Base-by-base conservation (phyloP, 2,797 vertebrate species). In the Sciurus carolinensis region DNA sequence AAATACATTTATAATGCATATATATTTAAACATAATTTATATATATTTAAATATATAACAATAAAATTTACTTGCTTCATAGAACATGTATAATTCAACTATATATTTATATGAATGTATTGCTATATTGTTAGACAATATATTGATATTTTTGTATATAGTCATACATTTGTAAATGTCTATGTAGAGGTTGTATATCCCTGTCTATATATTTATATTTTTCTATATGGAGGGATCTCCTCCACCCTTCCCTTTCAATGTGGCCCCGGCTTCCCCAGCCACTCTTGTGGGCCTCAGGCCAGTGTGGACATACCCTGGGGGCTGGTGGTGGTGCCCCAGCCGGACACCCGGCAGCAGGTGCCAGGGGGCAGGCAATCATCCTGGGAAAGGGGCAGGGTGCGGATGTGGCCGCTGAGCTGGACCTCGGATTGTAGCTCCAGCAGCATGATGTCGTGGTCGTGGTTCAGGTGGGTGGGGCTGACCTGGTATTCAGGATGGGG, bases 251-350 rank as follows among this genome's bases (percentile, higher is more conserved):
- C 50, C 62, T 39, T 76, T 79, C 14, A 3, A 12, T 3, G 44
- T 69, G n/a, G 44, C 50, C 33, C 24, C 30, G 0, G 7, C 44
- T 42, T 83, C 76, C 89, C 36, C 24, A 5, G n/a, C 7, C n/a
- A 7, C 7, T 26, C 73, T 33, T 39, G 13, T 20, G 72, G 26
- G 66, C 11, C 42, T 14, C 76, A 4, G 13, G 59, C 28, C 2
- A 11, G 6, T 0, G 15, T 15, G 39, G 54, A 57, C 96, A 0
- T 97, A 98, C 98, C 98, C 92, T 94, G 92, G 33, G 97, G 98
- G 59, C 97, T 98, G 57, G 97, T 97, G 84, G 98, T 99, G 94
- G 98, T 98, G 81, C 98, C 98, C 98, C 99, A 99, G 95, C 99
- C 98, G 0, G 99, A 99, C 94, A 98, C 98, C 1, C 80, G 39